Evolutionary conservation across 2,888 invertebrate species (phyloP), one percentile per base, ranked within the genome.

Genomic region (Drosophila antonietae): DNA sequence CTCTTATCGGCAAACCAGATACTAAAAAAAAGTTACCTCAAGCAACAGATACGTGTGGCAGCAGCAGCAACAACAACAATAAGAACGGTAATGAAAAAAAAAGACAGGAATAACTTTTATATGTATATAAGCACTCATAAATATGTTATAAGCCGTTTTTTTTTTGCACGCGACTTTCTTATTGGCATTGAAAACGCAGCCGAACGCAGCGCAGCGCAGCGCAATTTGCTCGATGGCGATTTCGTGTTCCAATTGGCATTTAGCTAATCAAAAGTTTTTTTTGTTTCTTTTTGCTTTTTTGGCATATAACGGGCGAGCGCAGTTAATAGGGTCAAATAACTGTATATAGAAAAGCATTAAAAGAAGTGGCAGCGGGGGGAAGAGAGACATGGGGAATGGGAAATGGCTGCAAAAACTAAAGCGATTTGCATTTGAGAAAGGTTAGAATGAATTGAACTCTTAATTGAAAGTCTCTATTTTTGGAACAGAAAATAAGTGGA

Each of bases 101-200:
- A 55, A 56, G 15, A 51, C 57, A 51, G 46, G 44, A 46, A 71
- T 47, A 67, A 41, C 9, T 33, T 57, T 43, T 31, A 41, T 47
- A 53, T 33, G 47, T 39, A 57, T 51, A 51, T 43, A 31, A 53
- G 43, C 31, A 47, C 35, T 49, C 67, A 68, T 71, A 67, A 75
- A 68, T 80, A 69, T 75, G 68, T 58, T 73, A 75, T 59, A 62
- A 74, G 70, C 39, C 65, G 66, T 44, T 12, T 20, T 44, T 23
- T 76, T 81, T 80, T 60, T 69, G 84, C 87, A 83, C 81, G 87
- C 81, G 83, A 77, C 80, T 84, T 83, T 84, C 84, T 76, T 84
- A 87, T 84, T 84, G 84, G 79, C 83, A 83, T 81, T 81, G 81
- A 74, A 81, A 78, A 83, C 57, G 67, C 58, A 57, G 23, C 68